Base-by-base conservation (phyloP, 2,888 invertebrate species). In the Apomyelois bistriatella region DNA sequence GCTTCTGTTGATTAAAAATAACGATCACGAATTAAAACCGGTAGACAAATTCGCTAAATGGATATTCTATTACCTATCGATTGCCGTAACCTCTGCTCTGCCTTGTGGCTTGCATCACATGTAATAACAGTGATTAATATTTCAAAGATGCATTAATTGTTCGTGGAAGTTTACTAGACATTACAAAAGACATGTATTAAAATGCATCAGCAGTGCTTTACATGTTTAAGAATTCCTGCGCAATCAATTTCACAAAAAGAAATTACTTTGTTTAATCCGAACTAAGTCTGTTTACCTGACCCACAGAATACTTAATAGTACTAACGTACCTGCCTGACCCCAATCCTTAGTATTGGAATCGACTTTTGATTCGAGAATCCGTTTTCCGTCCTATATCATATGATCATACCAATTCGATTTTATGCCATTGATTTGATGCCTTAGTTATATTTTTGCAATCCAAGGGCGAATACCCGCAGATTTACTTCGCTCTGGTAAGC, bases 1-100 rank as follows among this genome's bases (percentile, higher is more conserved):
- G 66, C 65, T 63, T 64, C 66, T 61, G 63, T 76, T 69, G 72
- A 78, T 78, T 73, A 77, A 74, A 76, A 74, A 70, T 70, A 76
- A 73, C 72, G 66, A 72, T 68, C 67, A 66, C 62, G 68, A 75
- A 76, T 72, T 74, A 68, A 66, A 60, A 61, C 55, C 49, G 60
- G 55, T 58, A 65, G 61, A 52, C 61, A 62, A 65, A 68, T 68
- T 70, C 62, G 66, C 67, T 22, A 43, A 52, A 43, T 13, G 16
- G 13, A 35, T 36, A 9, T 15, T 48, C 32, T 32, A 13, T n/a
- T n/a, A n/a, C n/a, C 9, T 15, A 40, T 40, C 40, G 32, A 17
- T 35, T 52, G 51, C 15, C n/a, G 36, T 43, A 43, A 51, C 35
- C 36, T 10, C 8, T 35, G 35, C 22, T 22, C 22, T 22, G 22